These are phyloP conservation scores for Opisthograptis luteolata DNA, from an alignment of 2,888 invertebrate species.

Conservation along the genomic window DNA sequence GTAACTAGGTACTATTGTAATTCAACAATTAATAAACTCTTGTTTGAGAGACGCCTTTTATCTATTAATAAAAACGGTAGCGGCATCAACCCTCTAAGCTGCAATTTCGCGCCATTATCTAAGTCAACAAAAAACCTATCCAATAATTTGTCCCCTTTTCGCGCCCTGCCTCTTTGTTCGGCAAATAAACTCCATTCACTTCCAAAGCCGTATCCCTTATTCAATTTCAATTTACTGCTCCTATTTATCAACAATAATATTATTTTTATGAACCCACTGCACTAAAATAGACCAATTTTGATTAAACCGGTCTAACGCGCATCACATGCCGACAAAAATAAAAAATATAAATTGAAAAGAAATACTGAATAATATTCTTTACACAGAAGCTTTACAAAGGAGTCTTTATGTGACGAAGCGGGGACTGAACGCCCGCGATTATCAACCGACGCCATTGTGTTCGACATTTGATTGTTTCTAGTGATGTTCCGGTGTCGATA, in stretches of 20 bases:
- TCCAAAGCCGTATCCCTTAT: slow-evolving; percentile 35
- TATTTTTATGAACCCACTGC: slow-evolving; percentile 77
- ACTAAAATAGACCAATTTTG: slow-evolving; percentile 65
- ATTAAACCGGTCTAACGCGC: slow-evolving; percentile 74
- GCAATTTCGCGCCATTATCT: slow-evolving; percentile 69
- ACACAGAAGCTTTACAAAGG: slow-evolving; percentile 66
- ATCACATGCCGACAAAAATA: slow-evolving; percentile 42
- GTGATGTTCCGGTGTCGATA: slow-evolving; percentile 55
- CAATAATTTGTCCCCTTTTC: slow-evolving; percentile 51
- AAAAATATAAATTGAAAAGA: too few relatives aligned
- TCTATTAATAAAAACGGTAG: not conserved
- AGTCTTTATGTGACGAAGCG: slow-evolving; percentile 62
- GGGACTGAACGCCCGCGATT: slow-evolving; percentile 67
- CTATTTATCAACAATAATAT: slow-evolving; percentile 64
- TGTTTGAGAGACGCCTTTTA: not conserved
- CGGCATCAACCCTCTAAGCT: slow-evolving; percentile 23
- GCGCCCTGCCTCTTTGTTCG: slow-evolving; percentile 43
- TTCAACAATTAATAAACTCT: not conserved
- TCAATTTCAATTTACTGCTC: slow-evolving; percentile 56
- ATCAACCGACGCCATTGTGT: slow-evolving; percentile 76
- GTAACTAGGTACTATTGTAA: too few relatives aligned
- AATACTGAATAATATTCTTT: slow-evolving; percentile 44
- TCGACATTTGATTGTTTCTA: slow-evolving; percentile 74
- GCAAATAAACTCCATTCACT: slow-evolving; percentile 51
- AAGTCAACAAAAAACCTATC: slow-evolving; percentile 68